Base-by-base conservation (phyloP, 2,888 invertebrate species). In the Dione vanillae region DNA sequence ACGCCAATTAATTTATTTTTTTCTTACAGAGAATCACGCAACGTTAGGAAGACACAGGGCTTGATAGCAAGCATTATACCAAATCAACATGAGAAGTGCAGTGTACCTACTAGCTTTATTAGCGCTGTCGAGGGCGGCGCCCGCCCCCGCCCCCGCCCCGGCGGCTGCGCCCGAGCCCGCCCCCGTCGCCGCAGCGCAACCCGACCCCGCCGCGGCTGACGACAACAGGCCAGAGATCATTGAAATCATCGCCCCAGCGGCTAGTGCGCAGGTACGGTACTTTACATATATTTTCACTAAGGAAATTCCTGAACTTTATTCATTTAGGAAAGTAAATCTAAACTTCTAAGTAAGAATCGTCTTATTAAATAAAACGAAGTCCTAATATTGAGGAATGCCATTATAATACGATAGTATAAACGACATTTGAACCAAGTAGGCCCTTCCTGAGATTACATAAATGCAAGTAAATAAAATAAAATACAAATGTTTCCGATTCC, bases 211-310 rank as follows among this genome's bases (percentile, higher is more conserved):
- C 27, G 77, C 83, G 54, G 74, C 79, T 16, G 83, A 82, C 69
- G 92, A 91, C 82, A 85, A 86, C 82, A 80, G 78, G 41, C 94
- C 93, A 0, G 93, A 93, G 77, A 92, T 93, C 78, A 93, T 93
- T 45, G 94, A 94, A 78, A 94, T 94, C 78, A 94, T 94, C 76
- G 93, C 94, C 0, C 93, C 94, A 68, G 93, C 94, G 43, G 87
- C 83, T 77, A 88, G 87, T 69, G 94, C 93, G 73, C 93, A 93
- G 89, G 94, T 93, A 76, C 16, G 10, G 16, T 40, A 40, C 1
- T 7, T 8, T 37, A 52, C 8, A 45, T n/a, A 45, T 8, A 40
- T 10, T 3, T n/a, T 7, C 1, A n/a, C n/a, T 27, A 27, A n/a
- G n/a, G n/a, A n/a, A n/a, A n/a, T n/a, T n/a, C n/a, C n/a, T n/a